Base-by-base conservation (phyloP, 1,140 invertebrate genomes). In the Chrysopa pallens region DNA sequence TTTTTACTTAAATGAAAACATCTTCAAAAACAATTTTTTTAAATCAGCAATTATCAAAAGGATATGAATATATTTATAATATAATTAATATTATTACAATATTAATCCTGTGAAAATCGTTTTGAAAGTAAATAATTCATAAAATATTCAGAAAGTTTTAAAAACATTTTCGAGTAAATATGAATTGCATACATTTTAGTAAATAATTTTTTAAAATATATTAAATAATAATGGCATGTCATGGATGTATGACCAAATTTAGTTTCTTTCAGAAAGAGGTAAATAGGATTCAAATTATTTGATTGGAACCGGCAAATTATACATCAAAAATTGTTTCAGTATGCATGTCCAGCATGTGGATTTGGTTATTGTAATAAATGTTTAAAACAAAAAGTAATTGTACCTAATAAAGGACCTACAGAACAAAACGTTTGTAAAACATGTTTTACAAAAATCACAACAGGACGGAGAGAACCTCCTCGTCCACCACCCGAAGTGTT, bases 311-410 rank as follows among this genome's bases (percentile, higher is more conserved):
- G 39, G 17, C n/a, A 2, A 40, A 35, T 13, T 35, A 38, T 39
- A 45, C 33, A 13, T 35, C 40, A 23, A 38, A 42, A 37, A 31
- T 45, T 33, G 2, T 51, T 55, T 39, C 47, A 73, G 73, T 63
- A 68, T 61, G 73, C 72, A 4, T 77, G 74, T 53, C 66, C 72
- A 27, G 62, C 64, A 50, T 77, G 74, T 56, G 73, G 73, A 17
- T 69, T 74, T 51, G 72, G 71, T 47, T 76, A 70, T 50, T 77
- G 74, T 52, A 66, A 63, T 46, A 76, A 73, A 55, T 77, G 74
- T 56, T 55, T 77, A 36, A 69, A 59, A 43, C 56, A 60, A 50
- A 61, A 61, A 52, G 55, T 48, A 43, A 52, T 48, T 46, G 50
- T 61, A 15, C 52, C 56, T 17, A 51, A 45, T n/a, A 57, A 58